A percentile compares a stretch with the other conserved stretches of the same genome.
These are phyloP conservation scores for Bufo gargarizans DNA, from an alignment of 2,113 vertebrate species.

Conservation along the genomic window DNA sequence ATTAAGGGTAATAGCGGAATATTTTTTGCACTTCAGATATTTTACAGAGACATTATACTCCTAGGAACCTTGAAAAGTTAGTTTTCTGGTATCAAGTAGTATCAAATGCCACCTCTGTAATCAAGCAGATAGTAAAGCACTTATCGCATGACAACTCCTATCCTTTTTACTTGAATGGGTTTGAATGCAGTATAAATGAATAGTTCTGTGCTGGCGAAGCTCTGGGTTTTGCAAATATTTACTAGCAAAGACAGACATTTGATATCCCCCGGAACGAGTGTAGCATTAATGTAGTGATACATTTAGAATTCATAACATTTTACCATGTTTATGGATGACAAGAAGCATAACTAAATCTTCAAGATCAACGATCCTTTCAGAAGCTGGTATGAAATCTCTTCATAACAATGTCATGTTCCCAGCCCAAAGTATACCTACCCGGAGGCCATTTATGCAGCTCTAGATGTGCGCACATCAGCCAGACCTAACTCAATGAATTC, in stretches of 20 bases:
- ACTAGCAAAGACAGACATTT: neutral
- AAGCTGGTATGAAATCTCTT: conserved; percentile 3
- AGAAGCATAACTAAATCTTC: conserved; percentile 21
- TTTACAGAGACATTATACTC: neutral
- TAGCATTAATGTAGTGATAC: neutral
- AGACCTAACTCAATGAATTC: neutral
- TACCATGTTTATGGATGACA: conserved; percentile 22
- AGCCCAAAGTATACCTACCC: neutral
- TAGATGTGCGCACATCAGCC: conserved; percentile 3
- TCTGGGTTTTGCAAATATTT: neutral
- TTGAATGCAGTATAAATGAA: conserved; percentile 10
- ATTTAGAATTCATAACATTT: conserved; percentile 35
- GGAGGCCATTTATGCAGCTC: conserved; percentile 1
- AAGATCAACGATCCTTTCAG: conserved; percentile 18
- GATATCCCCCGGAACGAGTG: neutral
- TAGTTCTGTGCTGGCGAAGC: neutral
- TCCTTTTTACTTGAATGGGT: conserved; percentile 24
- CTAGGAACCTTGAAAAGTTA: neutral
- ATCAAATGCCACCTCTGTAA: neutral
- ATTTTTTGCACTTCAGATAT: neutral
- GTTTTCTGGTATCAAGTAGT: neutral
- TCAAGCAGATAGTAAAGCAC: neutral
- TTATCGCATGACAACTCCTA: conserved; percentile 11
- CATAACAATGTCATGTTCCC: conserved; percentile 29
- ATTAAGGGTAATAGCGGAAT: neutral